Base-by-base conservation (phyloP, 2,797 vertebrate species). In the Myotis findleyi region DNA sequence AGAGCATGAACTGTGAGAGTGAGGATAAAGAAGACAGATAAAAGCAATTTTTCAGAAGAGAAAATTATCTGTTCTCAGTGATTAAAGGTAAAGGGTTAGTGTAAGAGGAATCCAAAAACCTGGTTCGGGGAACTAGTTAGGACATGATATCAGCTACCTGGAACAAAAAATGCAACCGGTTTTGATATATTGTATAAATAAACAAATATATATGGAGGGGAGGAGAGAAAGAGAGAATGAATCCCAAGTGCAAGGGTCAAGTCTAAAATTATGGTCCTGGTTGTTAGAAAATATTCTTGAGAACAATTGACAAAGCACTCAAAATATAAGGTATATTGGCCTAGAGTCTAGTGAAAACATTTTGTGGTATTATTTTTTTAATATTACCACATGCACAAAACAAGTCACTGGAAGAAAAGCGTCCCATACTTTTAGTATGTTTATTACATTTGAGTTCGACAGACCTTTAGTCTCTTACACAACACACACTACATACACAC, bases 401-500 rank as follows among this genome's bases (percentile, higher is more conserved):
- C 66, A 94, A 92, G 84, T 79, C 80, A 79, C 83, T 16, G 89
- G 55, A 95, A 17, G 23, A 76, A 94, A 89, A 57, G 75, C 64
- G 96, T 81, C 27, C 62, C 30, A 75, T 38, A 86, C 93, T 71
- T 93, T 87, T 92, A 94, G 79, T 92, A 94, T 21, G 11, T 89
- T 89, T 91, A 89, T 68, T 95, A 87, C 55, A 93, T 89, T 77
- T 92, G 59, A 92, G 55, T 94, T 38, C 96, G 51, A 94, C 62
- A 89, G 69, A 79, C 85, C 75, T 96, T 91, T 55, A 76, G 27
- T 72, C 66, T 96, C 81, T 93, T 91, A 91, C 18, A 84, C 82
- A 94, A 94, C 33, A 86, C 5, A 51, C 17, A 36, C 25, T 62
- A 69, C 17, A 66, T 51, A 66, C 27, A 81, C 47, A 33, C 13